Percentiles rank a stretch among this genome's conserved stretches.
Evolutionary conservation across 2,888 invertebrate species (phyloP).

Genomic region (Byasa hedistus): DNA sequence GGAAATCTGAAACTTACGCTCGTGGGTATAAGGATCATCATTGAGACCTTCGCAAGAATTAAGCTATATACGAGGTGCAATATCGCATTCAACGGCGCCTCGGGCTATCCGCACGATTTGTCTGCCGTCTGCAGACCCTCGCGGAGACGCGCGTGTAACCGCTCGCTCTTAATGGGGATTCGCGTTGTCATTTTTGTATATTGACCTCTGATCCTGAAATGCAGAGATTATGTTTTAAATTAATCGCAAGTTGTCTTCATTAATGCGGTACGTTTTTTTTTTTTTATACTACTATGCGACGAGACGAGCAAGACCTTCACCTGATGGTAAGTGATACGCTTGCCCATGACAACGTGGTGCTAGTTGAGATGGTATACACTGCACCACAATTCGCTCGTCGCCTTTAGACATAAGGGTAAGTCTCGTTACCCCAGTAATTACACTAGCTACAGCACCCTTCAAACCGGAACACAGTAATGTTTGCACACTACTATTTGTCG

Average conservation of each 20-base stretch:
- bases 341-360: no score
- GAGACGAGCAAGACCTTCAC: no score
- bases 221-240: constrained; percentile 65
- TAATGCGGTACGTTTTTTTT: constrained; percentile 36
- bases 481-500: no score
- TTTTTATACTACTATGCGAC: no score
- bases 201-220: constrained; percentile 68
- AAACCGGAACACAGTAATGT: no score
- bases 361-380: no score
- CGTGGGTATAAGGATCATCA: constrained; percentile 40
- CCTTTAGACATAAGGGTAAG: no score
- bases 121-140: constrained; percentile 41
- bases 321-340: no score
- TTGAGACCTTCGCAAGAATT: constrained; percentile 43
- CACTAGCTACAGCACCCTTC: no score
- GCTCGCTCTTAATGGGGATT: constrained; percentile 40
- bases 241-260: constrained; percentile 49
- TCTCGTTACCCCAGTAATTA: no score
- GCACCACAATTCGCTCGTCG: no score
- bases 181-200: constrained; percentile 73
- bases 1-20: no score
- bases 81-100: constrained; percentile 65
- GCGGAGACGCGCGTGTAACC: constrained; percentile 33
- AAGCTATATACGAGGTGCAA: constrained; percentile 53
- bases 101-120: constrained; percentile 53